Evolutionary conservation across 1,140 invertebrate species (phyloP).

Genomic region (Drosophila sucinea): DNA sequence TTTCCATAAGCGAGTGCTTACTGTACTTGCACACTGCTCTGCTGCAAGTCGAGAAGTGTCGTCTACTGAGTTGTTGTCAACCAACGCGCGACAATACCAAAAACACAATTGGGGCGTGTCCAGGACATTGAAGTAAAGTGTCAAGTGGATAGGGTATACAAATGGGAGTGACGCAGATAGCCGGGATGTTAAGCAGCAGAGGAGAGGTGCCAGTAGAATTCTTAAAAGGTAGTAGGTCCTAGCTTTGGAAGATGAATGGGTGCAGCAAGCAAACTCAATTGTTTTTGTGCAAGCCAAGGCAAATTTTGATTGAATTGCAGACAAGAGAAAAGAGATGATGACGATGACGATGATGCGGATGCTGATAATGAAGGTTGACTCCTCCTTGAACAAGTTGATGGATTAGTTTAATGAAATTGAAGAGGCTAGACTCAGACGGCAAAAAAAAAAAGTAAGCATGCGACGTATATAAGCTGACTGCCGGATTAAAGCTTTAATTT

Average conservation of each 20-base stretch:
- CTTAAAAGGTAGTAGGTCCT: slow-evolving; percentile 40
- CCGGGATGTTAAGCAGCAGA: slow-evolving; percentile 12
- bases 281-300: slow-evolving; percentile 68
- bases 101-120: slow-evolving; percentile 80
- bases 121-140: slow-evolving; percentile 35
- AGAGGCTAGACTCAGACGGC: slow-evolving; percentile 16
- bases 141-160: slow-evolving; percentile 1
- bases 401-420: slow-evolving; percentile 69
- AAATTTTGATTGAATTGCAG: slow-evolving; percentile 76
- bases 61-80: slow-evolving; percentile 67
- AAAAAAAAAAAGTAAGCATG: background rate
- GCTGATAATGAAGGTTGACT: slow-evolving; percentile 10
- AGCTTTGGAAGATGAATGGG: slow-evolving; percentile 17
- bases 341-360: slow-evolving; percentile 25
- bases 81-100: slow-evolving; percentile 76
- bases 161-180: no score
- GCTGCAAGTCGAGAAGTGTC: slow-evolving; percentile 45
- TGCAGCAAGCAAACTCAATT: slow-evolving; percentile 59
- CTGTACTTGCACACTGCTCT: slow-evolving; percentile 5
- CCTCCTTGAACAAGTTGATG: slow-evolving; percentile 51
- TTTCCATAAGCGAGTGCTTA: background rate
- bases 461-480: background rate
- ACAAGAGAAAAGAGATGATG: slow-evolving; percentile 32
- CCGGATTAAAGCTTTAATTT: slow-evolving; percentile 21
- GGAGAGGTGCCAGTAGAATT: slow-evolving; percentile 34